Percentiles rank a stretch among this genome's conserved stretches.
Evolutionary conservation across 2,113 vertebrate genomes (phyloP).

Genomic region (Plotosus lineatus): DNA sequence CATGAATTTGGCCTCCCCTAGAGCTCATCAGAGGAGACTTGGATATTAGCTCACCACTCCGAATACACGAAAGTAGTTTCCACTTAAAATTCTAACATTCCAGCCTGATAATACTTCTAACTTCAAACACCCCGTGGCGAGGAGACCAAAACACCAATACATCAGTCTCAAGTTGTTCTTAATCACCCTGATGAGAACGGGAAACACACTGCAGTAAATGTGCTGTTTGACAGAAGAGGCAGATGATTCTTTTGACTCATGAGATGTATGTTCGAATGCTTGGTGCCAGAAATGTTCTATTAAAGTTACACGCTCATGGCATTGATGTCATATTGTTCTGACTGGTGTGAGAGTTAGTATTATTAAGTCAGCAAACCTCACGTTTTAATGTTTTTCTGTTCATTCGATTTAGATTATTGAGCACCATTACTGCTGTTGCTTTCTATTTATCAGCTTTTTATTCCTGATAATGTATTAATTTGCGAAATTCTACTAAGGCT

Average conservation of each 20-base stretch:
- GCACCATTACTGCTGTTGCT: not conserved
- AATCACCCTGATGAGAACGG: slow-evolving; percentile 17
- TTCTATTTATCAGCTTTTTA: not conserved
- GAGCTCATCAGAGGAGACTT: not conserved
- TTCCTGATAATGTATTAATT: too few species aligned
- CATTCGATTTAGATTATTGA: not conserved
- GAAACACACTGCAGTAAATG: slow-evolving; percentile 26
- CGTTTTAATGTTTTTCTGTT: slow-evolving; percentile 12
- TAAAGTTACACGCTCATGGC: not conserved
- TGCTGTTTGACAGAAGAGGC: not conserved
- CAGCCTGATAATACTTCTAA: not conserved
- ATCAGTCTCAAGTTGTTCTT: not conserved
- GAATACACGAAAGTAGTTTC: not conserved
- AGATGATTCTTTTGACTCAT: not conserved
- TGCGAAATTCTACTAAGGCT: too few species aligned
- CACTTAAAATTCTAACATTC: not conserved
- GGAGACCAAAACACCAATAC: not conserved
- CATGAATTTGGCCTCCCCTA: not conserved
- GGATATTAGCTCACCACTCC: slow-evolving; percentile 17
- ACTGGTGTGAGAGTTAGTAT: not conserved
- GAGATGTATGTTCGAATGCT: not conserved
- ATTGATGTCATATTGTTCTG: slow-evolving; percentile 7
- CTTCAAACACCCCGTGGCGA: not conserved
- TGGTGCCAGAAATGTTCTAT: not conserved
- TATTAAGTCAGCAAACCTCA: slow-evolving; percentile 30